Conservation (phyloP, 2,113 vertebrate species). For the Coryphaenoides rupestris region DNA sequence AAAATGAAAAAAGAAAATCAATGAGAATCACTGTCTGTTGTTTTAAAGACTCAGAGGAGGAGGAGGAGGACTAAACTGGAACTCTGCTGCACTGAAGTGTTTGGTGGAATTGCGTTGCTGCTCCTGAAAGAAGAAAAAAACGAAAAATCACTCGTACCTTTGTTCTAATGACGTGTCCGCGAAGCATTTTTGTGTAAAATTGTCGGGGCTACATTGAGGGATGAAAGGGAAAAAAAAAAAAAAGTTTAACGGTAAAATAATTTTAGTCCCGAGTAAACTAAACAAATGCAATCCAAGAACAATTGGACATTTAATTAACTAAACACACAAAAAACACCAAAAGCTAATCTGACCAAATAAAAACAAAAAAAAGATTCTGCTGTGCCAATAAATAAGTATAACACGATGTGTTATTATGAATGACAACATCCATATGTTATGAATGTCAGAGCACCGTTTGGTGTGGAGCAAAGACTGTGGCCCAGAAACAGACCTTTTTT, state of each 20-base stretch:
- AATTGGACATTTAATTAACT: conserved; percentile 43
- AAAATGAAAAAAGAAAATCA: too few relatives aligned
- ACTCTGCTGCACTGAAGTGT: conserved; percentile 14
- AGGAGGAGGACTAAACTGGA: conserved; percentile 3
- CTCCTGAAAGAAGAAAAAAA: conserved; percentile 4
- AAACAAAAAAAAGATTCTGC: conserved; percentile 6
- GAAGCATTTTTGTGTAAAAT: conserved; percentile 39
- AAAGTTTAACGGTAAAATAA: conserved; percentile 45
- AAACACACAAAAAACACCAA: conserved; percentile 47
- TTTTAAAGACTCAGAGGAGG: conserved; percentile 53
- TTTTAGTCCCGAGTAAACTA: conserved; percentile 32
- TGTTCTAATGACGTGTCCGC: conserved; percentile 34
- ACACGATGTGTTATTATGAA: background rate
- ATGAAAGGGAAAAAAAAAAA: conserved; percentile 1
- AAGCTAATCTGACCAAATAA: conserved; percentile 59
- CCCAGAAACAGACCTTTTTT: too few relatives aligned
- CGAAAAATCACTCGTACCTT: conserved; percentile 49
- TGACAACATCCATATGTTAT: too few relatives aligned
- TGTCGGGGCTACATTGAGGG: conserved; percentile 41
- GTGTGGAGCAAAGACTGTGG: too few relatives aligned
- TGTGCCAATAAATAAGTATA: conserved; percentile 51
- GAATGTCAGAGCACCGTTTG: too few relatives aligned
- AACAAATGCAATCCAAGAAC: conserved; percentile 30
- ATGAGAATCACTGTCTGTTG: conserved; percentile 39
- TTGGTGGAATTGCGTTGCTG: background rate